Conservation (phyloP, 2,113 vertebrate genomes). For the Planiliza haematocheilus region DNA sequence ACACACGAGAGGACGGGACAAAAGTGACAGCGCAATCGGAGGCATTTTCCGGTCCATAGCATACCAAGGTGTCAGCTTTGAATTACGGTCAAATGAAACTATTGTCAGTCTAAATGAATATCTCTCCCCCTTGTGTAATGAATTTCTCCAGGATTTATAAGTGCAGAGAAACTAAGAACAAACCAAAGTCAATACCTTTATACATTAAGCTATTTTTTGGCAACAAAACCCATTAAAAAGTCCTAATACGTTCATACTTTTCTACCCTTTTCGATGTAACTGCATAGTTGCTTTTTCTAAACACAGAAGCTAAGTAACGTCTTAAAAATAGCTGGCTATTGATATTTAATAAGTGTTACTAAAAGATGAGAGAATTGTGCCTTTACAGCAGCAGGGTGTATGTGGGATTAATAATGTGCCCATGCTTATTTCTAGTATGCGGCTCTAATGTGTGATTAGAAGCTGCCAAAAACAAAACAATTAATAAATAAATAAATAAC, state of each 20-base stretch:
- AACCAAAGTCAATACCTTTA: neutral
- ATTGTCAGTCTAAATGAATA: constrained; percentile 24
- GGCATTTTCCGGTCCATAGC: constrained; percentile 15
- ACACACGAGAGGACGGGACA: constrained; percentile 39
- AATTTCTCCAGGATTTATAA: constrained; percentile 6
- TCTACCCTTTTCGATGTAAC: too few relatives aligned
- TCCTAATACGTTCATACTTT: too few relatives aligned
- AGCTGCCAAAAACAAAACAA: too few relatives aligned
- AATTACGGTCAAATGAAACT: constrained; percentile 45
- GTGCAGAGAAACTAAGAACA: neutral
- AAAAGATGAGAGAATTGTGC: neutral
- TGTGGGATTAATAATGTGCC: neutral
- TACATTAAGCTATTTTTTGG: neutral
- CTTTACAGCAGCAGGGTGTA: neutral
- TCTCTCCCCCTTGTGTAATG: neutral
- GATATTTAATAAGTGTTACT: neutral
- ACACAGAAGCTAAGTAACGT: neutral
- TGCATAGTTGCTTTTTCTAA: too few relatives aligned
- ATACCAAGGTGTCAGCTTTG: constrained; percentile 9
- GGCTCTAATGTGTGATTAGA: too few relatives aligned
- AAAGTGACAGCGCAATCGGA: constrained; percentile 25
- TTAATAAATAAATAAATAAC: too few relatives aligned
- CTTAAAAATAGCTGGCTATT: neutral
- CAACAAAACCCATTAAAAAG: too few relatives aligned
- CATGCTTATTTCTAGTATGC: too few relatives aligned